Evolutionary conservation across 2,113 vertebrate species (phyloP), one percentile per base, ranked within the genome.

Genomic region (Uria aalge): DNA sequence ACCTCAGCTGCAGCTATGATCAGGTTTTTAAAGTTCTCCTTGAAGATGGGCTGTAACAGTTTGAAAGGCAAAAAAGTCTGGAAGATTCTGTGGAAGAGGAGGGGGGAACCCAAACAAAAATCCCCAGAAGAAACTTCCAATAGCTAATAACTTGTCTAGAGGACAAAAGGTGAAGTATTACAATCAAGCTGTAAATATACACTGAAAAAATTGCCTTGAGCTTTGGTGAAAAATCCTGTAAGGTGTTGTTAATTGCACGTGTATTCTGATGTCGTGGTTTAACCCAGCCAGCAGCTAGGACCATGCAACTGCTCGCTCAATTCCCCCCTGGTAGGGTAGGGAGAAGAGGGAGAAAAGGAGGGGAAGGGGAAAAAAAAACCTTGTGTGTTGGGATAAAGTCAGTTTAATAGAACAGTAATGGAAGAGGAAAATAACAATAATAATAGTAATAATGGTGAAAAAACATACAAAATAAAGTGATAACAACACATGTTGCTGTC

Each of bases 41-140:
- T 96, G 91, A 95, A 75, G 90, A 64, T 19, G 30, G 27, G 17
- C 82, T 88, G n/a, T 52, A 81, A 76, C 15, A n/a, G 41, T 88
- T 69, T 94, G 83, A 95, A 95, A 95, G 72, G 67, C 80, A 96
- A 95, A 91, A 34, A 60, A 10, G 85, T 91, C 62, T 79, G 41
- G 73, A 85, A 68, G 36, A 41, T 59, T 68, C 69, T 86, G 36
- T 62, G 47, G 50, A n/a, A 56, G 22, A 24, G 26, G 29, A 22
- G 5, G 30, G 2, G 29, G 27, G 21, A 34, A 59, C 26, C n/a
- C 19, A 62, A 77, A 43, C 13, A 75, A 62, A 43, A 21, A 27
- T 3, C 11, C 23, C n/a, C 40, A 7, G 11, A 1, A 66, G 4
- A 45, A 85, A 41, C 19, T 63, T 29, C 1, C 36, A 64, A 36